phyloP scores from a whole-genome alignment of 2,113 vertebrate genomes.

The Symphodus melops region DNA sequence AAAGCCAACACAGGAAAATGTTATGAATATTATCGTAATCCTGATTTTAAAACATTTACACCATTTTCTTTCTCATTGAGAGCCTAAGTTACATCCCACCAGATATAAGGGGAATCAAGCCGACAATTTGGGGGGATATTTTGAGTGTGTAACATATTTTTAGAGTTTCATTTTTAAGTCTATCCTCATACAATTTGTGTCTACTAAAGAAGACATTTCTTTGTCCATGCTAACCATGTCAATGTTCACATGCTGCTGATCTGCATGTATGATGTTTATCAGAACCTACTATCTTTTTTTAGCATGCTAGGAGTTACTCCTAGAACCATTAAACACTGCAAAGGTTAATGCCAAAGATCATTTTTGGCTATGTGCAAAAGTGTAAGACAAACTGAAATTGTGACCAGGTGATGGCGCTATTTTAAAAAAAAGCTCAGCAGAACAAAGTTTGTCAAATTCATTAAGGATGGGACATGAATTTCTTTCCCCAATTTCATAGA shows the following conservation, averaged over 20 bases:
- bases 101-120: neutral
- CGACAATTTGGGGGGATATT: neutral
- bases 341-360: too few relatives aligned
- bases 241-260: neutral
- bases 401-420: too few relatives aligned
- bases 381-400: too few relatives aligned
- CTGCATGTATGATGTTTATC: neutral
- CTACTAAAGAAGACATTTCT: neutral
- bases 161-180: constrained; percentile 2
- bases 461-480: too few relatives aligned
- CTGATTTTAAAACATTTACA: neutral
- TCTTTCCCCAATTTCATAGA: too few relatives aligned
- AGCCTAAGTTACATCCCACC: neutral
- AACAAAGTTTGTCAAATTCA: too few relatives aligned
- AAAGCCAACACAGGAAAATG: neutral
- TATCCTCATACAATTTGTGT: neutral
- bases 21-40: too few relatives aligned
- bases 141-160: neutral
- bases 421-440: too few relatives aligned
- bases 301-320: neutral
- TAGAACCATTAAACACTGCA: neutral
- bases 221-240: neutral
- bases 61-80: neutral
- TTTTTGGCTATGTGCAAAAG: too few relatives aligned
- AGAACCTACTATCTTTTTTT: neutral